A percentile compares a stretch with the other conserved stretches of the same genome.
Evolutionary conservation across 1,140 invertebrate genomes (phyloP).

Genomic region (Drosophila suzukii): DNA sequence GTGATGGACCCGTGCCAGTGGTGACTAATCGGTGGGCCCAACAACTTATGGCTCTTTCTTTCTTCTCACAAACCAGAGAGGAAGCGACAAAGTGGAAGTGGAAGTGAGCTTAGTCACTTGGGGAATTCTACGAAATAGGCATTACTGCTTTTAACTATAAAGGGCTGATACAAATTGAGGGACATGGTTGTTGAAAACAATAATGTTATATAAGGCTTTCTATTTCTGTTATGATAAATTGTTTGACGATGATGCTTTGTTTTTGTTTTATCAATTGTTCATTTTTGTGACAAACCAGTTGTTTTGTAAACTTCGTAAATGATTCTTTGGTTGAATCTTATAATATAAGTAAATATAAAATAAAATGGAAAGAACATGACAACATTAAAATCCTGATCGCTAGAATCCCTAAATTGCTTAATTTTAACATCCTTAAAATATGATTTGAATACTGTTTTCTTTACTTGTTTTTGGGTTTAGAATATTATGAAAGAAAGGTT

Average conservation of each 20-base stretch:
- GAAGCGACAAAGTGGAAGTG: constrained; percentile 76
- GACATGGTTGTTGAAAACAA: no score
- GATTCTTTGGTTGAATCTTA: not conserved
- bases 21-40: constrained; percentile 60
- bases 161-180: not conserved
- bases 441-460: no score
- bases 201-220: not conserved
- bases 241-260: not conserved
- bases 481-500: no score
- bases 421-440: no score
- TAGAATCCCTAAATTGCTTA: no score
- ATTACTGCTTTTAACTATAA: constrained; percentile 8
- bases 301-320: not conserved
- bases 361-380: no score
- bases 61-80: constrained; percentile 52
- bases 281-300: not conserved
- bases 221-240: not conserved
- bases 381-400: no score
- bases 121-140: constrained; percentile 51
- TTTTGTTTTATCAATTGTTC: not conserved
- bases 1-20: constrained; percentile 73
- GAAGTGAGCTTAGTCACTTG: constrained; percentile 67
- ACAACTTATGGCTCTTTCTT: constrained; percentile 35
- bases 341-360: no score
- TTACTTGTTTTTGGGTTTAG: no score